Evolutionary conservation across 1,140 invertebrate genomes (phyloP), one percentile per base, ranked within the genome.

Genomic region (Pseudachorutes palmiensis): DNA sequence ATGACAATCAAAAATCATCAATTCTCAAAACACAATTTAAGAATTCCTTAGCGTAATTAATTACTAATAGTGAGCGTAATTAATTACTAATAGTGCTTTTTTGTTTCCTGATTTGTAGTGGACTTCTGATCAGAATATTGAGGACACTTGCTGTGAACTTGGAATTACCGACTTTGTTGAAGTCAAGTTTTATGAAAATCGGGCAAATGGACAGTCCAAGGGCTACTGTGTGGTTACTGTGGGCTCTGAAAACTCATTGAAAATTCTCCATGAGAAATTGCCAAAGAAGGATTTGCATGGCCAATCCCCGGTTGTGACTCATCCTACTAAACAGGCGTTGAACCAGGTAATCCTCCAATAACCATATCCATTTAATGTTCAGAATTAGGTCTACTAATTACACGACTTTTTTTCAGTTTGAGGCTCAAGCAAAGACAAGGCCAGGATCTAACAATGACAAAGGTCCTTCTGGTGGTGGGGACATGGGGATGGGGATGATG

Each of bases 181-280:
- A 78, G 93, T 99, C 16, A 98, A 98, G 80, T 99, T 99, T 80
- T 97, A 98, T 82, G 97, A 99, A 81, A 99, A 99, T 81, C 86
- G 97, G 74, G 91, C 92, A 14, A 99, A 99, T 83, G 97, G 97
- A 30, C 97, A 99, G 79, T 97, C 94, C 0, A 99, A 99, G 83
- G 97, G 97, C 49, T 96, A 96, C 79, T 96, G 93, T 78, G 87
- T 94, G 22, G 87, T 97, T 71, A 91, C 91, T 1, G 81, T 97
- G 58, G 91, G 89, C 16, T 97, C 94, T 0, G 96, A 99, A 75
- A 83, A 85, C 68, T 97, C 95, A 69, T 86, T 94, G 74, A 84
- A 92, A 67, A 82, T 88, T 66, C 89, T 94, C 49, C 86, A 98
- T 84, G 96, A 99, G 64, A 87, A 92, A 70, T 81, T 99, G 48